These are phyloP conservation scores for Leptinotarsa defecta DNA, from an alignment of 1,140 invertebrate genomes.

Conservation along the genomic window DNA sequence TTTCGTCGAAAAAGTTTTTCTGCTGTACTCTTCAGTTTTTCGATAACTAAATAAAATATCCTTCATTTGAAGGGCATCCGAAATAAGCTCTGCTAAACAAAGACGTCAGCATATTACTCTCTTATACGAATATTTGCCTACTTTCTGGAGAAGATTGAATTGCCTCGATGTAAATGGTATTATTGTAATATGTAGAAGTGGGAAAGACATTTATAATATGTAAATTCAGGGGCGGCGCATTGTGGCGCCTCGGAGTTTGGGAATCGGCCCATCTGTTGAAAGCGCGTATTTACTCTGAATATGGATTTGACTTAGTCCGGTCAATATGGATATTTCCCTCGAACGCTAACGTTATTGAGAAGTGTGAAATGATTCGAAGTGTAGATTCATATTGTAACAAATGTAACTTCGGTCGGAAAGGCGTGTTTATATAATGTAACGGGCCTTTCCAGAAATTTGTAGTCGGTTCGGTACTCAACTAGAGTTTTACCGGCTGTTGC, in stretches of 20 bases:
- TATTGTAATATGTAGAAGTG: slow-evolving; percentile 49
- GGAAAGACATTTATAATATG: slow-evolving; percentile 30
- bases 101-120: slow-evolving; percentile 14
- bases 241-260: not conserved
- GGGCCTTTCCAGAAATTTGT: too few species aligned
- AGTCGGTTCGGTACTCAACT: too few species aligned
- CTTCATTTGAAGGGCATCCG: not conserved
- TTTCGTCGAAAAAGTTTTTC: too few species aligned
- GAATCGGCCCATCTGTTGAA: slow-evolving; percentile 7
- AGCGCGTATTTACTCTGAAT: slow-evolving; percentile 10
- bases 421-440: too few species aligned
- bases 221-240: slow-evolving; percentile 12
- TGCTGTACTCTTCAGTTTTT: too few species aligned
- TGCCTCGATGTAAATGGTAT: slow-evolving; percentile 50
- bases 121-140: slow-evolving; percentile 47
- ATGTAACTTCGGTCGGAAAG: too few species aligned
- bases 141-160: slow-evolving; percentile 42
- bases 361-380: too few species aligned
- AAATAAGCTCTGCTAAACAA: not conserved
- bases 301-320: not conserved
- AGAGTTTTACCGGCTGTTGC: too few species aligned
- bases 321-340: not conserved
- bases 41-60: not conserved
- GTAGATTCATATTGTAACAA: too few species aligned
- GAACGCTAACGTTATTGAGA: too few species aligned